phyloP scores from a whole-genome alignment of 2,797 vertebrate species.

The Zalophus californianus region DNA sequence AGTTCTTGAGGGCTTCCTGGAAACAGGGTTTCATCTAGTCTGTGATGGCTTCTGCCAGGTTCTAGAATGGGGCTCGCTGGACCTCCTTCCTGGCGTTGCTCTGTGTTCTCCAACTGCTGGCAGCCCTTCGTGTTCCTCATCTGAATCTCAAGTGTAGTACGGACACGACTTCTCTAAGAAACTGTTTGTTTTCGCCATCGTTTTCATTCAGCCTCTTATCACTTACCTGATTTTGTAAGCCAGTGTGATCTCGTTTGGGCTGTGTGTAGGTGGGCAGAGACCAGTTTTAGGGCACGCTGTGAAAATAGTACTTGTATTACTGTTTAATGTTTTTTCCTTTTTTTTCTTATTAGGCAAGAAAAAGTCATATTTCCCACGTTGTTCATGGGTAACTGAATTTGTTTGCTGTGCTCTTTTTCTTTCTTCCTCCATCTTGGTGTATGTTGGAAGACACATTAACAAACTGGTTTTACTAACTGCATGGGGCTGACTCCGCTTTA shows the following conservation, averaged over 20 bases:
- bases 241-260: background rate
- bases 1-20: conserved; percentile 1
- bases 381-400: conserved; percentile 91
- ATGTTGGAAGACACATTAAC: conserved; percentile 75
- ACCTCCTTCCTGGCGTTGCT: background rate
- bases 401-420: conserved; percentile 84
- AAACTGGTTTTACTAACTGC: conserved; percentile 82
- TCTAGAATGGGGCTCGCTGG: background rate
- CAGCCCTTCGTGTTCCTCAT: background rate
- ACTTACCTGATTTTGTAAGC: background rate
- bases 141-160: background rate
- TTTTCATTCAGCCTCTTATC: background rate
- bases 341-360: conserved; percentile 89
- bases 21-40: conserved; percentile 25
- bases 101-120: background rate
- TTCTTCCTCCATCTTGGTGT: conserved; percentile 81
- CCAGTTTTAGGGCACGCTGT: conserved; percentile 48
- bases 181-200: background rate
- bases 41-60: background rate
- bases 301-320: conserved; percentile 62
- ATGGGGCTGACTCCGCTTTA: conserved; percentile 79
- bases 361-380: conserved; percentile 90
- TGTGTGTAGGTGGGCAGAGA: background rate
- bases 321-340: conserved; percentile 83
- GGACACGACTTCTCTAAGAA: background rate